Evolutionary conservation across 2,113 vertebrate species (phyloP).

Genomic region (Ochotona princeps): DNA sequence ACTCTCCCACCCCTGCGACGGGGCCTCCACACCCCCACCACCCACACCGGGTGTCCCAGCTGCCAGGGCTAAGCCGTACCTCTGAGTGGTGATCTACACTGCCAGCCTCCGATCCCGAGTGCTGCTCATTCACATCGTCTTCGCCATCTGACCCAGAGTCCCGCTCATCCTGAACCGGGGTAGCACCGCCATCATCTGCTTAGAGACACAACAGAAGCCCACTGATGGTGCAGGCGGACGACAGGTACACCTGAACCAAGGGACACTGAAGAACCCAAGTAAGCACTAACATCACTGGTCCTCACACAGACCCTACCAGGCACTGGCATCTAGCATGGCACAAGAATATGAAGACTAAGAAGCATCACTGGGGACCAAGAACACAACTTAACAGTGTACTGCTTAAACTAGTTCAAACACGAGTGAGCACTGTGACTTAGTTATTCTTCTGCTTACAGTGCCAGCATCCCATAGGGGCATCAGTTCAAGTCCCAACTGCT

Average conservation of each 20-base stretch:
- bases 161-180: constrained; percentile 97
- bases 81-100: constrained; percentile 90
- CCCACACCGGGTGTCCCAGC: not conserved
- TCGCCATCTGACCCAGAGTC: constrained; percentile 93
- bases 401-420: not conserved
- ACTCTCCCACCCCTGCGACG: not conserved
- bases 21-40: not conserved
- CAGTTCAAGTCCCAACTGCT: no score
- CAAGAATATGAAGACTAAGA: constrained; percentile 15
- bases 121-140: constrained; percentile 89
- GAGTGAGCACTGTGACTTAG: no score
- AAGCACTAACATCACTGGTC: no score
- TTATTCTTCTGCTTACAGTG: no score
- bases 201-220: constrained; percentile 72
- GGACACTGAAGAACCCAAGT: not conserved
- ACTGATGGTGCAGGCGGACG: constrained; percentile 53
- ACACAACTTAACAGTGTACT: not conserved
- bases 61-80: constrained; percentile 83
- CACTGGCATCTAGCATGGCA: not conserved
- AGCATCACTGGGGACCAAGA: constrained; percentile 24
- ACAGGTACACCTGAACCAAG: constrained; percentile 55
- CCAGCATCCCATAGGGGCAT: no score
- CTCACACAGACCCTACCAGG: not conserved
- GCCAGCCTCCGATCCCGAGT: constrained; percentile 88
- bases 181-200: constrained; percentile 96